Evolutionary conservation across 37 sponge, comb jelly and placozoan genomes (phyloP).

Genomic region (Geodia barretti): DNA sequence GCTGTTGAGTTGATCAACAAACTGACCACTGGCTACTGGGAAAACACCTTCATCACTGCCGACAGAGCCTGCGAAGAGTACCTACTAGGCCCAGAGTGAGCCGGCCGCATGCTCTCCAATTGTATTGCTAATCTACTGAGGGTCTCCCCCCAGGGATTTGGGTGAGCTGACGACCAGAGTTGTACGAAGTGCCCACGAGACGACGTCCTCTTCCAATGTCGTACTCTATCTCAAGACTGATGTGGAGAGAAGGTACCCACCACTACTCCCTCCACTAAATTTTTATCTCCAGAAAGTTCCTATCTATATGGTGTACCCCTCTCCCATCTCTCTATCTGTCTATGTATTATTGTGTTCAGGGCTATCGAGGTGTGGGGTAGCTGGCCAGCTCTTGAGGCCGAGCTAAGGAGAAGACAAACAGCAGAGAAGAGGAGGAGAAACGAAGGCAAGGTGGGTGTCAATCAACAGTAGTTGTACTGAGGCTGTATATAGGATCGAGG

Average conservation of each 20-base stretch:
- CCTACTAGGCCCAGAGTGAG: slow-evolving; percentile 74
- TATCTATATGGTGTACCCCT: too few species aligned
- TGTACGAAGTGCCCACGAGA: slow-evolving; percentile 70
- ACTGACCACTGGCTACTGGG: slow-evolving; percentile 24
- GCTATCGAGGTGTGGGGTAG: slow-evolving; percentile 93
- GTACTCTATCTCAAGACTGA: slow-evolving; percentile 77
- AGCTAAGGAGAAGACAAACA: slow-evolving; percentile 39
- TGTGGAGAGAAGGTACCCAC: slow-evolving; percentile 73
- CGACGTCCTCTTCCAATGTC: background rate
- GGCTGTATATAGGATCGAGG: background rate
- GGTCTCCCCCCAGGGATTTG: slow-evolving; percentile 61
- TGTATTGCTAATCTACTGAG: too few species aligned
- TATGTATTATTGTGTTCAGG: slow-evolving; percentile 10
- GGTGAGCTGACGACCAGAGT: slow-evolving; percentile 44
- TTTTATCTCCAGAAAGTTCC: too few species aligned
- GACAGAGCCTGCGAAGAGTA: slow-evolving; percentile 81
- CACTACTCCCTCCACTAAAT: too few species aligned
- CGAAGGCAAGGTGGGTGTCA: slow-evolving; percentile 54
- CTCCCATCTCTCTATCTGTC: too few species aligned
- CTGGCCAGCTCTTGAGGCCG: slow-evolving; percentile 67
- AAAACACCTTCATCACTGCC: slow-evolving; percentile 73
- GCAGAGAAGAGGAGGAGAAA: slow-evolving; percentile 71
- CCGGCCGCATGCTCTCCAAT: background rate
- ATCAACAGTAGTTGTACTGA: too few species aligned
- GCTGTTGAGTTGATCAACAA: background rate